Conservation (phyloP, 2,888 invertebrate genomes). For the Xestia sexstrigata region DNA sequence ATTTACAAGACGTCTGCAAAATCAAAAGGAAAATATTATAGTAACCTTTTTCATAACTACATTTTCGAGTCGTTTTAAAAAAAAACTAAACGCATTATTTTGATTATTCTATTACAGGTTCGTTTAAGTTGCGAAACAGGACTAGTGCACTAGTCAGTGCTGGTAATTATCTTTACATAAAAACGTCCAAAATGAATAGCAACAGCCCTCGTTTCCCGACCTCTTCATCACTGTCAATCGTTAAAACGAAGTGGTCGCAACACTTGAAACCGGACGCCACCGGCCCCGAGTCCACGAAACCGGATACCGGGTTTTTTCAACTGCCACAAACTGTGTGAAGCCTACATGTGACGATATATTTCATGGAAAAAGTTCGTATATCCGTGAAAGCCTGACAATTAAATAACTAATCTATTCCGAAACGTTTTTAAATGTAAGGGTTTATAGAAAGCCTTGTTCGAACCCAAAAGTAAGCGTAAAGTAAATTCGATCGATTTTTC, state of each 20-base stretch:
- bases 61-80: not conserved
- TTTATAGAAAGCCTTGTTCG: not conserved
- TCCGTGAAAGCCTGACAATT: constrained; percentile 9
- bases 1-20: not conserved
- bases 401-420: not conserved
- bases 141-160: not conserved
- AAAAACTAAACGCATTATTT: too few relatives aligned
- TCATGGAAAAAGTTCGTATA: constrained; percentile 31
- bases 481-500: not conserved
- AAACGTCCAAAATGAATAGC: constrained; percentile 31
- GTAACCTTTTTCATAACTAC: not conserved
- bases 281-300: constrained; percentile 9
- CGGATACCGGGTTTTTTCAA: constrained; percentile 31
- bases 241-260: constrained; percentile 53
- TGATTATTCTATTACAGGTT: too few relatives aligned
- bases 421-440: not conserved
- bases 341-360: constrained; percentile 38
- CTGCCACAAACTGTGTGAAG: constrained; percentile 24
- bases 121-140: too few relatives aligned
- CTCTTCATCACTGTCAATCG: constrained; percentile 56
- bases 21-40: not conserved
- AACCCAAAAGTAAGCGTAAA: not conserved
- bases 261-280: constrained; percentile 51
- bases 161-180: not conserved
- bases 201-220: constrained; percentile 6